These are phyloP conservation scores for Penaeus vannamei DNA, from an alignment of 1,140 invertebrate species.

Conservation along the genomic window DNA sequence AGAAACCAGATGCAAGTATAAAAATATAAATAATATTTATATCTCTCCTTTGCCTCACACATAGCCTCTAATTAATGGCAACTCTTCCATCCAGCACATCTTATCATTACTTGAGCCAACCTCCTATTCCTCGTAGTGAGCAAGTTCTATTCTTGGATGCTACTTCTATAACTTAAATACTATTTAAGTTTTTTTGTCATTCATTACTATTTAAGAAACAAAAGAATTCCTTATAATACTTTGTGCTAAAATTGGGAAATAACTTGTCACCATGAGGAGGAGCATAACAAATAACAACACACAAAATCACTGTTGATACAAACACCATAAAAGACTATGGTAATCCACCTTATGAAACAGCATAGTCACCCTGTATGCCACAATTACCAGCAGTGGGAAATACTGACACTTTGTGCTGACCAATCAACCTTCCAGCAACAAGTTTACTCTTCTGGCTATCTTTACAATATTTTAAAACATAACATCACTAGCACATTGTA, in stretches of 20 bases:
- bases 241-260: slow-evolving; percentile 18
- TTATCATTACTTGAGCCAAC: slow-evolving; percentile 60
- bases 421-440: slow-evolving; percentile 34
- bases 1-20: slow-evolving; percentile 46
- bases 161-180: not conserved
- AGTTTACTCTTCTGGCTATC: not conserved
- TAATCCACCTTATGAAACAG: slow-evolving; percentile 35
- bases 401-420: not conserved
- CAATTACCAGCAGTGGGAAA: slow-evolving; percentile 32
- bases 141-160: slow-evolving; percentile 25
- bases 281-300: slow-evolving; percentile 46
- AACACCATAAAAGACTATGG: slow-evolving; percentile 17
- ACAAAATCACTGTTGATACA: slow-evolving; percentile 22
- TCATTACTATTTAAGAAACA: not conserved
- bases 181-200: slow-evolving; percentile 13
- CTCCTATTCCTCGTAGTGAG: slow-evolving; percentile 38
- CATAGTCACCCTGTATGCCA: slow-evolving; percentile 52
- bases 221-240: not conserved
- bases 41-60: slow-evolving; percentile 53
- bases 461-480: not conserved
- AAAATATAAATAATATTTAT: slow-evolving; percentile 58
- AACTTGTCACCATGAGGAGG: slow-evolving; percentile 35
- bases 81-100: slow-evolving; percentile 42
- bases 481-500: slow-evolving; percentile 25
- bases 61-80: slow-evolving; percentile 58